phyloP scores from a whole-genome alignment of 2,797 vertebrate species.

The Cossypha caffra region DNA sequence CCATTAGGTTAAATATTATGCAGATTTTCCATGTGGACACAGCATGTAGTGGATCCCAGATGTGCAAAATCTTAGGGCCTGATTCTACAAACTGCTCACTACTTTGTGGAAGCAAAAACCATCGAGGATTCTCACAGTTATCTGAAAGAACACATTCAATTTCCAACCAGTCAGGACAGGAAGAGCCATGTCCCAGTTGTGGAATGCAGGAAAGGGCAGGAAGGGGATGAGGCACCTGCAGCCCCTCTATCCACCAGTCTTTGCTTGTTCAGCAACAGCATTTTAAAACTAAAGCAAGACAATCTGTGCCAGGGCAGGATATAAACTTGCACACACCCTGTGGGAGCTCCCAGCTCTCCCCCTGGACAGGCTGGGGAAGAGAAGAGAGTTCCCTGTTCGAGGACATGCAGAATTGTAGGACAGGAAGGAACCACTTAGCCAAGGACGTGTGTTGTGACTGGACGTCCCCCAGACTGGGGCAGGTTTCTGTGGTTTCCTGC shows the following conservation, averaged over 20 bases:
- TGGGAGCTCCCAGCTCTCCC: background rate
- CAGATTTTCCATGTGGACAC: background rate
- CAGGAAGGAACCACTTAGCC: slow-evolving; percentile 36
- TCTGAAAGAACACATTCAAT: background rate
- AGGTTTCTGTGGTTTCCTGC: slow-evolving; percentile 68
- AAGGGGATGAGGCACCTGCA: background rate
- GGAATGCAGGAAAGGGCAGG: background rate
- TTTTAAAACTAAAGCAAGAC: background rate
- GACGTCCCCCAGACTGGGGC: slow-evolving; percentile 10
- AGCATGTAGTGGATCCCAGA: background rate
- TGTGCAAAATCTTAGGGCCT: background rate
- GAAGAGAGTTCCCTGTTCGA: background rate
- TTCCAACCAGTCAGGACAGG: background rate
- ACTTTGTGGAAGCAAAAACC: background rate
- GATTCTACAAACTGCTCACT: background rate
- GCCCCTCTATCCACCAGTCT: background rate
- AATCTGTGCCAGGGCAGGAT: background rate
- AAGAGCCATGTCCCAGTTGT: background rate
- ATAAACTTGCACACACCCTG: background rate
- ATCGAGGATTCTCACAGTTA: background rate
- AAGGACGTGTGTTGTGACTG: slow-evolving; percentile 50
- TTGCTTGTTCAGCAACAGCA: background rate
- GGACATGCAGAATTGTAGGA: background rate
- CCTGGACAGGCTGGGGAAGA: background rate
- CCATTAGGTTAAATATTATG: background rate